Evolutionary conservation across 2,888 invertebrate species (phyloP).

Genomic region (Patella pellucida): DNA sequence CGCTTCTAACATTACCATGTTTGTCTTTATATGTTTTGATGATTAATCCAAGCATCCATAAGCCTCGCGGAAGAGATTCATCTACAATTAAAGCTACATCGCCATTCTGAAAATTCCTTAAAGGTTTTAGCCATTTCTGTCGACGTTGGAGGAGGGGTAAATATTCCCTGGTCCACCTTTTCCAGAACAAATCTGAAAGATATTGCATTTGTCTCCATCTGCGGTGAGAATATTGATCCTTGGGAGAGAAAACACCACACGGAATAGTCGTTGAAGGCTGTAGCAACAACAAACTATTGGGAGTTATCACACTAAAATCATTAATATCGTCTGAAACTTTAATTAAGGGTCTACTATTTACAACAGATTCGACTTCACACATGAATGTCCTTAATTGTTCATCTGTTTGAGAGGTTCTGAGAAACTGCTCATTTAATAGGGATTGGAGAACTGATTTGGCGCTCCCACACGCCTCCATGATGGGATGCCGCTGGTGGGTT

Average conservation of each 20-base stretch:
- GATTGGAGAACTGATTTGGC: slow-evolving; percentile 31
- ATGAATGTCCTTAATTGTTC: slow-evolving; percentile 32
- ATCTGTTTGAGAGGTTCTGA: slow-evolving; percentile 23
- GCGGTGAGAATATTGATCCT: slow-evolving; percentile 29
- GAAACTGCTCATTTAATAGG: slow-evolving; percentile 23
- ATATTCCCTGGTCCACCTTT: slow-evolving; percentile 28
- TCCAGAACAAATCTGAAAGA: slow-evolving; percentile 34
- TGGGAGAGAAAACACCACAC: slow-evolving; percentile 30
- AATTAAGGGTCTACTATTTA: slow-evolving; percentile 35
- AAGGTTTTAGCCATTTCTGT: slow-evolving; percentile 24
- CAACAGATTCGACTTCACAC: slow-evolving; percentile 33
- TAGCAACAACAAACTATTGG: slow-evolving; percentile 31
- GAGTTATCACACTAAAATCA: slow-evolving; percentile 32
- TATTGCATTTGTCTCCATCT: slow-evolving; percentile 40
- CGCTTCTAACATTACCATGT: slow-evolving; percentile 15
- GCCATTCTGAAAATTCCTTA: not conserved
- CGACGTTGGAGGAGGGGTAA: slow-evolving; percentile 25
- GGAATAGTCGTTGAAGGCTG: slow-evolving; percentile 15
- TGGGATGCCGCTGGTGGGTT: slow-evolving; percentile 37
- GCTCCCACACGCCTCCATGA: slow-evolving; percentile 38
- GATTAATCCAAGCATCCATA: slow-evolving; percentile 12
- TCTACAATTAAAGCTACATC: slow-evolving; percentile 17
- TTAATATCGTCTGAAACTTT: slow-evolving; percentile 17
- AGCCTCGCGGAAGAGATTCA: slow-evolving; percentile 4
- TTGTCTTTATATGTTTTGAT: not conserved